phyloP scores from a whole-genome alignment of 64 coral and sea anemone species.

The Montipora capricornis region DNA sequence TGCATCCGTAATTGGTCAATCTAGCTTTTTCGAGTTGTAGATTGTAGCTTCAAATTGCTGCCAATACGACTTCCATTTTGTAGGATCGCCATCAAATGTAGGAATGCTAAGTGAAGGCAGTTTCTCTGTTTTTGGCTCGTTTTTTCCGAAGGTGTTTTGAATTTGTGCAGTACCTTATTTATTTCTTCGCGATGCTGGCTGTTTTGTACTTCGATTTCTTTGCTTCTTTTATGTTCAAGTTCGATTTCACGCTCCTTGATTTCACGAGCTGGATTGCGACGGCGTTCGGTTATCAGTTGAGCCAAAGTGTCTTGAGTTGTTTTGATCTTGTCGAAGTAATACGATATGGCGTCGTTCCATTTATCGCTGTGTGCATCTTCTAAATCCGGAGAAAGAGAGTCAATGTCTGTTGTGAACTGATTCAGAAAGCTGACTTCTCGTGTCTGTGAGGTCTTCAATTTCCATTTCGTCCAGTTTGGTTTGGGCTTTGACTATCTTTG shows the following conservation, averaged over 20 bases:
- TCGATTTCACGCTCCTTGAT: background rate
- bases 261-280: slow-evolving; percentile 9
- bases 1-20: slow-evolving; percentile 59
- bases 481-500: background rate
- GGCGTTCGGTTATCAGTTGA: slow-evolving; percentile 3
- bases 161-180: slow-evolving; percentile 2
- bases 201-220: background rate
- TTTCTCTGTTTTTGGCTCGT: background rate
- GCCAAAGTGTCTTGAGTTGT: background rate
- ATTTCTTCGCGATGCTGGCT: background rate
- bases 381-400: background rate
- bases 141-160: slow-evolving; percentile 1
- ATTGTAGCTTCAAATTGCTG: slow-evolving; percentile 76
- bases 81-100: slow-evolving; percentile 64
- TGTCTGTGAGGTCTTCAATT: slow-evolving; percentile 12
- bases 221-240: background rate
- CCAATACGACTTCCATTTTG: slow-evolving; percentile 72
- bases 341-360: slow-evolving; percentile 4
- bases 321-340: slow-evolving; percentile 31
- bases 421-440: slow-evolving; percentile 15
- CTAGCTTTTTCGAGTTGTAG: background rate
- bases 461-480: background rate
- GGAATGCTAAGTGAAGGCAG: slow-evolving; percentile 46
- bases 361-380: slow-evolving; percentile 43
- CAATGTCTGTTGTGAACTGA: background rate